Evolutionary conservation across 2,797 vertebrate species (phyloP).

Genomic region (Leptodactylus fallax): DNA sequence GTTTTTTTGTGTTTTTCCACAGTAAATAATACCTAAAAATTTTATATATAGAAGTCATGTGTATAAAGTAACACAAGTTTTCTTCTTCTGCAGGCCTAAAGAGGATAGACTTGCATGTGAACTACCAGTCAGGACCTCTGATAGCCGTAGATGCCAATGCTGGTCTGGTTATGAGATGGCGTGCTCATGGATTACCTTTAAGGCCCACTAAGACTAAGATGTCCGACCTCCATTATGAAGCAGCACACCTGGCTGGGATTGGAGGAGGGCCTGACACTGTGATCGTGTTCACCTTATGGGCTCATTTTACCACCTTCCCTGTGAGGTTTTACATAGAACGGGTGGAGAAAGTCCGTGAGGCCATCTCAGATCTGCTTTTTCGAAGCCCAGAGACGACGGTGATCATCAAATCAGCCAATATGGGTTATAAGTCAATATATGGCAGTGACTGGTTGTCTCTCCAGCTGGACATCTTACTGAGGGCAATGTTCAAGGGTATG

Average conservation of each 20-base stretch:
- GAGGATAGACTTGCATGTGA: slow-evolving; percentile 64
- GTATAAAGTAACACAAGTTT: background rate
- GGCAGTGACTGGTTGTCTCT: slow-evolving; percentile 11
- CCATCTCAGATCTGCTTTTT: background rate
- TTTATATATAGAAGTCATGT: too few relatives aligned
- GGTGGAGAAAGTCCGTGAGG: background rate
- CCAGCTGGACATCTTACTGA: background rate
- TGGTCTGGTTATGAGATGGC: slow-evolving; percentile 65
- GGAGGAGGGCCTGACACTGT: slow-evolving; percentile 66
- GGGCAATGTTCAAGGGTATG: background rate
- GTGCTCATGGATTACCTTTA: slow-evolving; percentile 67
- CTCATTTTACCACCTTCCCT: slow-evolving; percentile 58
- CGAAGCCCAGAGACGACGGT: background rate
- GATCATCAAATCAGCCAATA: background rate
- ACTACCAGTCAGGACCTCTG: slow-evolving; percentile 64
- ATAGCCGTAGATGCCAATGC: slow-evolving; percentile 61
- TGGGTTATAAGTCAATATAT: background rate
- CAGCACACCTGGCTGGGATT: slow-evolving; percentile 64
- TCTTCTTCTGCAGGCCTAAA: slow-evolving; percentile 61
- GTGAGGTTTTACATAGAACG: background rate
- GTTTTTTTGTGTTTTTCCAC: too few relatives aligned
- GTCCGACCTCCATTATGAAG: slow-evolving; percentile 66
- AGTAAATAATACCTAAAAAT: too few relatives aligned
- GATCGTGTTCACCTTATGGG: slow-evolving; percentile 66
- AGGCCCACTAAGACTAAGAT: slow-evolving; percentile 58